Base-by-base conservation (phyloP, 2,888 invertebrate genomes). In the Yponomeuta sedellus region DNA sequence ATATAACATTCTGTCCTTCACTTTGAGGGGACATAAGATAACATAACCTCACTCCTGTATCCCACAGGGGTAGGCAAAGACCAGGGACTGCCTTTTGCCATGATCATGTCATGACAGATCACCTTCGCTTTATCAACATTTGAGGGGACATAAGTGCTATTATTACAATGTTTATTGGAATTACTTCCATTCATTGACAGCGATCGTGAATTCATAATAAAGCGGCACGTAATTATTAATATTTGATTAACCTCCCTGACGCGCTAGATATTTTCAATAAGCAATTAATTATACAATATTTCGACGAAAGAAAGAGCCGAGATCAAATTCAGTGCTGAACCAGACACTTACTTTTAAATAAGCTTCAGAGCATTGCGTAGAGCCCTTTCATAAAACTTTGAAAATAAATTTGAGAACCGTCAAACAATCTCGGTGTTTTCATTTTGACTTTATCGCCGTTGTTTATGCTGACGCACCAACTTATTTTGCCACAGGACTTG, bases 401-500 rank as follows among this genome's bases (percentile, higher is more conserved):
- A 52, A 52, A 52, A 52, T 52, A 52, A 52, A 52, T 52, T 52
- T 44, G n/a, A 39, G 22, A 19, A 10, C 19, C 22, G 65, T 58
- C 65, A 65, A 22, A 61, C 81, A 84, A 87, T 52, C 44, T 52
- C 44, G 8, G 44, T 34, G 34, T 81, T 81, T 83, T 88, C 87
- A 86, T 72, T 62, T 66, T 71, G 77, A 77, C 77, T 85, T 84
- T 84, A 81, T 82, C 79, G 71, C 74, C 72, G 40, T 22, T 74
- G 76, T 71, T 52, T 2, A 16, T 16, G 44, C 44, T 5, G 44
- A 52, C 44, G 44, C 44, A 16, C 44, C 44, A 5, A 52, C 16
- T 52, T 52, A 16, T 52, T 16, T 3, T 16, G 44, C 44, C 16
- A 0, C 16, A 12, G 12, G 5, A 52, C 16, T 5, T 4, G 44